Percentiles rank a stretch among this genome's conserved stretches.
phyloP scores from a whole-genome alignment of 2,888 invertebrate species.

The Minunthozetes semirufus region DNA sequence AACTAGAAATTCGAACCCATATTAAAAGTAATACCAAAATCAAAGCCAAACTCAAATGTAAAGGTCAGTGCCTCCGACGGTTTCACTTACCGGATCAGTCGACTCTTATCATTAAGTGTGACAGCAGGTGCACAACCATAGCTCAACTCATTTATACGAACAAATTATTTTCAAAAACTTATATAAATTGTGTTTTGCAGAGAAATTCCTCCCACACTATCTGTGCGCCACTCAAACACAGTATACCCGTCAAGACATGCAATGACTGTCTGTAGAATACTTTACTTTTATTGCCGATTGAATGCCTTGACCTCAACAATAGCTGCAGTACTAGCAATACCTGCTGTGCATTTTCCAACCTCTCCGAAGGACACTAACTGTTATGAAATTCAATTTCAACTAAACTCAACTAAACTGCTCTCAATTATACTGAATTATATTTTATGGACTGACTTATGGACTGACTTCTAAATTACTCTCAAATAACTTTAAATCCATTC shows the following conservation, averaged over 20 bases:
- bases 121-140: slow-evolving; percentile 21
- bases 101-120: neutral
- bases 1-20: neutral
- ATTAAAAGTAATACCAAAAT: no score
- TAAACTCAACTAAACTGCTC: neutral
- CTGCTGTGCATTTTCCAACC: neutral
- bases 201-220: slow-evolving; percentile 25
- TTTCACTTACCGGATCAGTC: neutral
- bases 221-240: neutral
- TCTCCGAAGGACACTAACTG: neutral
- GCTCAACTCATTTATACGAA: slow-evolving; percentile 20
- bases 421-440: neutral
- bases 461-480: no score
- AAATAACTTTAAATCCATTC: no score
- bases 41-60: neutral
- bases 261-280: slow-evolving; percentile 10
- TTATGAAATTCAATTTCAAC: slow-evolving; percentile 1
- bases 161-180: slow-evolving; percentile 24
- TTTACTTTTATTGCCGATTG: slow-evolving; percentile 24
- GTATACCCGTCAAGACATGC: neutral
- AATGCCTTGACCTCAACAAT: slow-evolving; percentile 19
- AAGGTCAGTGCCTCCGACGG: slow-evolving; percentile 25
- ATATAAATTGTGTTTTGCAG: slow-evolving; percentile 13
- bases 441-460: no score
- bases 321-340: neutral